phyloP scores from a whole-genome alignment of 1,140 invertebrate genomes.

The Penaeus indicus region DNA sequence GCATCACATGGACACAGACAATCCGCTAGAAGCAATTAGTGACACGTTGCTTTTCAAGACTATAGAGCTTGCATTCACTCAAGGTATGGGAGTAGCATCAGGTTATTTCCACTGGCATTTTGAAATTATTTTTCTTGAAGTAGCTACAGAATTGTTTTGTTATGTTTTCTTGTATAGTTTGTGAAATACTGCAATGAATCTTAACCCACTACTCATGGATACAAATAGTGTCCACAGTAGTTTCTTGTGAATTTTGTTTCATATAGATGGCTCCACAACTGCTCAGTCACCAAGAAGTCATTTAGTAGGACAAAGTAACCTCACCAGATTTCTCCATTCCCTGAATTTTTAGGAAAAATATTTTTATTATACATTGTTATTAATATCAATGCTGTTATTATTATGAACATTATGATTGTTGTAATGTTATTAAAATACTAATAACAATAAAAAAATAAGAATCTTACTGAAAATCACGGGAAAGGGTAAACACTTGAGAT shows the following conservation, averaged over 20 bases:
- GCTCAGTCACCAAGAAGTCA: too few species aligned
- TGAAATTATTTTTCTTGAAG: constrained; percentile 59
- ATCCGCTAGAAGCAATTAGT: constrained; percentile 76
- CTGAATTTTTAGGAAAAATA: too few species aligned
- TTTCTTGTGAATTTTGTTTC: not conserved
- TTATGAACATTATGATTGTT: too few species aligned
- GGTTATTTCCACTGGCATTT: constrained; percentile 73
- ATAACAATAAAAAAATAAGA: too few species aligned
- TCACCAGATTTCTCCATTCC: too few species aligned
- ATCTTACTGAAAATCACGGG: too few species aligned
- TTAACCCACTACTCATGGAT: not conserved
- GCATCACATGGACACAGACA: constrained; percentile 75
- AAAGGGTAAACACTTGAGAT: too few species aligned
- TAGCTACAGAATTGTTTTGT: constrained; percentile 43
- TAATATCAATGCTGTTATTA: too few species aligned
- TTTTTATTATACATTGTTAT: too few species aligned
- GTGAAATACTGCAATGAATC: constrained; percentile 64
- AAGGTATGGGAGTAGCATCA: constrained; percentile 75
- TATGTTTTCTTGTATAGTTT: constrained; percentile 60
- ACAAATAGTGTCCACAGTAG: not conserved
- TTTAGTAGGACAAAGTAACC: too few species aligned
- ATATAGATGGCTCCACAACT: not conserved
- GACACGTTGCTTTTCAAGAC: constrained; percentile 83
- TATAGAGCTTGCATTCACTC: constrained; percentile 73
- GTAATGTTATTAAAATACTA: too few species aligned